Evolutionary conservation across 2,113 vertebrate species (phyloP).

Genomic region (Cynocephalus volans): DNA sequence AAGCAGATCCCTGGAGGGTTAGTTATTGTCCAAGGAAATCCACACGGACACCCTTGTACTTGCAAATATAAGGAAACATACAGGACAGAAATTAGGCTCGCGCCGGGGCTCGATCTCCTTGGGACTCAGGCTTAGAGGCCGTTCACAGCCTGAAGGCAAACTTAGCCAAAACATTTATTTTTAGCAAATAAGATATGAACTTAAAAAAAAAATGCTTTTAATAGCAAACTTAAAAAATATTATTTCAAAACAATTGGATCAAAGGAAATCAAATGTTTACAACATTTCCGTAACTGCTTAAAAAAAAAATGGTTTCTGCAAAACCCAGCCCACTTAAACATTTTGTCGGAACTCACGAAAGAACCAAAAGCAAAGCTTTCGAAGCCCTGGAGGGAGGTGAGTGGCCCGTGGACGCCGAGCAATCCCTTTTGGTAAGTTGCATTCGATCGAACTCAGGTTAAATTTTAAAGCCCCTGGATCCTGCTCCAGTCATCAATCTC

Average conservation of each 20-base stretch:
- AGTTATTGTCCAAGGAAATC: background rate
- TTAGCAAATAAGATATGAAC: background rate
- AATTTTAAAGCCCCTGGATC: conserved; percentile 71
- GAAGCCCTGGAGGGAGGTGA: background rate
- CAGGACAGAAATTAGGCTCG: background rate
- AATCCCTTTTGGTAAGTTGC: background rate
- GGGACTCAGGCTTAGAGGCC: conserved; percentile 28
- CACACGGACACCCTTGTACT: background rate
- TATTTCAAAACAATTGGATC: conserved; percentile 52
- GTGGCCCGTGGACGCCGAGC: background rate
- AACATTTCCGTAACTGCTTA: conserved; percentile 1
- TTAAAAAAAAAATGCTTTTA: conserved; percentile 46
- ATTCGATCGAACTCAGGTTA: conserved; percentile 67
- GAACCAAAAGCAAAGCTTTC: background rate
- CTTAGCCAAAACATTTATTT: background rate
- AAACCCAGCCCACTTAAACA: conserved; percentile 9
- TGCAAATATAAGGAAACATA: conserved; percentile 12
- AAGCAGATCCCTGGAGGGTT: background rate
- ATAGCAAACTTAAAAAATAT: conserved; percentile 37
- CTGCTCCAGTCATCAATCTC: background rate
- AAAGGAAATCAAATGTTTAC: conserved; percentile 45
- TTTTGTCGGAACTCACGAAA: conserved; percentile 9
- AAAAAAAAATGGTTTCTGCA: conserved; percentile 7
- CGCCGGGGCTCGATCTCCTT: background rate
- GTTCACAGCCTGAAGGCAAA: background rate